A percentile compares a stretch with the other conserved stretches of the same genome.
These are phyloP conservation scores for Alloscopus bannaensis DNA, from an alignment of 2,888 invertebrate genomes.

Conservation along the genomic window DNA sequence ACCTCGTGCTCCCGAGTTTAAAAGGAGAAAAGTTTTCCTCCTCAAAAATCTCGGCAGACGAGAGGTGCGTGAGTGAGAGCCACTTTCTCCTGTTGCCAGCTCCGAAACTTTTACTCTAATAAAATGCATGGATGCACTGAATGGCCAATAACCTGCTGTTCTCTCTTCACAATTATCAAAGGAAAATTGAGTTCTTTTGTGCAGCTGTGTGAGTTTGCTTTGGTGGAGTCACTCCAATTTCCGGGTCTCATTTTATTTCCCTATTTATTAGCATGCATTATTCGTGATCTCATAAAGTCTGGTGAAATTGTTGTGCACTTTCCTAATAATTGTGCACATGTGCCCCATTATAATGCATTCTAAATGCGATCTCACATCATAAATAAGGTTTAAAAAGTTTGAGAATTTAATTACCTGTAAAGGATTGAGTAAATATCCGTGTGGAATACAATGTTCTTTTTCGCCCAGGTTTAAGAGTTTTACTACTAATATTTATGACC, in stretches of 20 bases:
- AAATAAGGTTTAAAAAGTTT: too few relatives aligned
- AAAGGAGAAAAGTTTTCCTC: not conserved
- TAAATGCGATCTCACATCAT: too few relatives aligned
- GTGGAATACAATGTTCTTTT: too few relatives aligned
- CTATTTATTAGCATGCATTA: too few relatives aligned
- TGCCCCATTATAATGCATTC: not conserved
- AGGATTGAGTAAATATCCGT: too few relatives aligned
- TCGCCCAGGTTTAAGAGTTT: too few relatives aligned
- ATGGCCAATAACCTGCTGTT: not conserved
- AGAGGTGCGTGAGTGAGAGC: too few relatives aligned
- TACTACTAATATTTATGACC: too few relatives aligned
- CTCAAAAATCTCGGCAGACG: too few relatives aligned
- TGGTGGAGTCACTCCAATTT: constrained; percentile 1
- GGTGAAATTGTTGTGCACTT: not conserved
- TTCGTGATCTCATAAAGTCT: too few relatives aligned
- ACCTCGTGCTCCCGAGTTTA: not conserved
- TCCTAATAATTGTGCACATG: not conserved
- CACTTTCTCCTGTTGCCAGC: not conserved
- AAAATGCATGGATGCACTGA: constrained; percentile 11
- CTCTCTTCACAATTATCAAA: not conserved
- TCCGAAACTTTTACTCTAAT: not conserved
- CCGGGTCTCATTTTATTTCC: not conserved
- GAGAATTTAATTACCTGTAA: too few relatives aligned
- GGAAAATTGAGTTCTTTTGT: constrained; percentile 27
- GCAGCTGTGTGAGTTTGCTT: too few relatives aligned